Evolutionary conservation across 2,888 invertebrate species (phyloP).

Genomic region (Cephus runcator): DNA sequence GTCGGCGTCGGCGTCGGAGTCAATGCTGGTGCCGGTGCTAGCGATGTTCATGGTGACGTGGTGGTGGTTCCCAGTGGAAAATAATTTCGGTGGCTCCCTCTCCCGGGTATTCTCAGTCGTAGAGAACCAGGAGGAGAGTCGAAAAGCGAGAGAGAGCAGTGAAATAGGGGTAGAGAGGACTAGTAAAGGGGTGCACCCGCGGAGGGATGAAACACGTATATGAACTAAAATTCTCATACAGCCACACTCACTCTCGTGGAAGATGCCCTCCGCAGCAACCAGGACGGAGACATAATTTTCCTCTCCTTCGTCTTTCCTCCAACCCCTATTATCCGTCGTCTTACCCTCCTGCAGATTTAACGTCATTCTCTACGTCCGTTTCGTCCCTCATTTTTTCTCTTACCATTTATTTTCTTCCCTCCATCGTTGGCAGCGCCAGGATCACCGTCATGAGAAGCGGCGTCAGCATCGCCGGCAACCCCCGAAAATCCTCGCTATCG

Average conservation of each 20-base stretch:
- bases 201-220: too few relatives aligned
- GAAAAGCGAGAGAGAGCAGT: background rate
- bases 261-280: too few relatives aligned
- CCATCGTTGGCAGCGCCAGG: constrained; percentile 16
- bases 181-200: too few relatives aligned
- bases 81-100: constrained; percentile 53
- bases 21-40: background rate
- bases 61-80: constrained; percentile 49
- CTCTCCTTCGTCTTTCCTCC: too few relatives aligned
- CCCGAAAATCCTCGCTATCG: too few relatives aligned
- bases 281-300: too few relatives aligned
- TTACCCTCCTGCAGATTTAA: too few relatives aligned
- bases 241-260: too few relatives aligned
- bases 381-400: background rate
- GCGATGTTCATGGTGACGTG: constrained; percentile 27
- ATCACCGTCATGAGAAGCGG: constrained; percentile 29
- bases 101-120: constrained; percentile 13
- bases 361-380: too few relatives aligned
- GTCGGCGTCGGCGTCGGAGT: constrained; percentile 8
- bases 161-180: too few relatives aligned
- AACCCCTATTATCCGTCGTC: too few relatives aligned
- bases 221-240: too few relatives aligned
- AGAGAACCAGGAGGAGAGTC: background rate
- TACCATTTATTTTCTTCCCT: background rate
- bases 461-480: constrained; percentile 7